Percentiles rank a stretch among this genome's conserved stretches.
phyloP scores from a whole-genome alignment of 2,888 invertebrate genomes.

The Amiota communis region DNA sequence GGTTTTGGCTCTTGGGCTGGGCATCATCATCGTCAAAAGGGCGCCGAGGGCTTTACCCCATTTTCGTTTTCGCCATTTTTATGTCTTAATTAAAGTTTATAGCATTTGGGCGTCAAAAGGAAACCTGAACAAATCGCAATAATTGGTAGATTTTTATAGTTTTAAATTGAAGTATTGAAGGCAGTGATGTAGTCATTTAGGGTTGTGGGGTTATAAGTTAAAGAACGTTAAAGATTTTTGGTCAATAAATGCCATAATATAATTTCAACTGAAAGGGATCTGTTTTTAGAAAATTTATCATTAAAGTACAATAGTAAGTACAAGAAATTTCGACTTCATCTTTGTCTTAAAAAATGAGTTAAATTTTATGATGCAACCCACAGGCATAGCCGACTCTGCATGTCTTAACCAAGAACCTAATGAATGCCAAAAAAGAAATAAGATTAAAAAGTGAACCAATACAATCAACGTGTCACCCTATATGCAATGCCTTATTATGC shows the following conservation, averaged over 20 bases:
- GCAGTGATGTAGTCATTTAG: no score
- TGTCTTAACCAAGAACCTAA: no score
- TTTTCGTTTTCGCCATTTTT: conserved; percentile 43
- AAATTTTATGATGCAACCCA: not conserved
- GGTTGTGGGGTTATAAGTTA: no score
- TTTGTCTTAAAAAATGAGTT: no score
- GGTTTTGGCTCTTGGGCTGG: conserved; percentile 18
- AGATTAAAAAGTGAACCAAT: no score
- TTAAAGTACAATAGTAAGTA: no score
- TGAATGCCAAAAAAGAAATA: not conserved
- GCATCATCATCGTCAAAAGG: not conserved
- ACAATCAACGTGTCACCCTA: conserved; percentile 37
- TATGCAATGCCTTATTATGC: conserved; percentile 56
- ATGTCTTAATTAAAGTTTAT: conserved; percentile 71
- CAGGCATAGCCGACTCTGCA: no score
- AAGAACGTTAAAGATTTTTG: no score
- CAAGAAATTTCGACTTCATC: no score
- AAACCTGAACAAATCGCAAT: conserved; percentile 39
- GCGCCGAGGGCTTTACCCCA: conserved; percentile 20
- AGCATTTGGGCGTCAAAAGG: conserved; percentile 63
- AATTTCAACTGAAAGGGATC: no score
- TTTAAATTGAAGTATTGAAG: no score
- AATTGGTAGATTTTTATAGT: conserved; percentile 17
- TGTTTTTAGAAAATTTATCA: no score
- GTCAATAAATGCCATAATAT: not conserved